A percentile compares a stretch with the other conserved stretches of the same genome.
Evolutionary conservation across 2,888 invertebrate genomes (phyloP).

Genomic region (Parthenolecanium corni): DNA sequence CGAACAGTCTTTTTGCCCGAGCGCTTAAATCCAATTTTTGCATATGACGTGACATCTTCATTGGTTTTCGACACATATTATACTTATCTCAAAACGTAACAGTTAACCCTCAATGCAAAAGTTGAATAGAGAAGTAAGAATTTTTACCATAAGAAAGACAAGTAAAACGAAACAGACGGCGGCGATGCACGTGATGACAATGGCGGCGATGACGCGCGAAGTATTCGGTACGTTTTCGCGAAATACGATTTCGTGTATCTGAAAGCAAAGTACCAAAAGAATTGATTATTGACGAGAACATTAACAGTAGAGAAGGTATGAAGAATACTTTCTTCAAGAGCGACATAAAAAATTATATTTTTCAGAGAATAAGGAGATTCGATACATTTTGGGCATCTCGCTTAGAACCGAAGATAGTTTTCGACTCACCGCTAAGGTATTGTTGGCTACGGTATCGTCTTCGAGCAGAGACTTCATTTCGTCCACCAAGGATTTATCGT

Average conservation of each 20-base stretch:
- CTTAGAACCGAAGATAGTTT: too few relatives aligned
- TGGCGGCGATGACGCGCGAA: slow-evolving; percentile 55
- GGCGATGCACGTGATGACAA: slow-evolving; percentile 68
- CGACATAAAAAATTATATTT: too few relatives aligned
- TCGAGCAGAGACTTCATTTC: slow-evolving; percentile 25
- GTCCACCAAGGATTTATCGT: slow-evolving; percentile 21
- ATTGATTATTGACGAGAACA: too few relatives aligned
- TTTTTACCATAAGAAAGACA: slow-evolving; percentile 61
- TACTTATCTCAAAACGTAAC: too few relatives aligned
- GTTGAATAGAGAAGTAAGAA: not conserved
- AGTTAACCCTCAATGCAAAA: too few relatives aligned
- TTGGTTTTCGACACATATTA: too few relatives aligned
- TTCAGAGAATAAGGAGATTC: too few relatives aligned
- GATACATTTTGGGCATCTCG: too few relatives aligned
- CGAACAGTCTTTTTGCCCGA: too few relatives aligned
- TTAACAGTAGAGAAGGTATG: not conserved
- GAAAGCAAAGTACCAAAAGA: not conserved
- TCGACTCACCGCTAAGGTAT: slow-evolving; percentile 14
- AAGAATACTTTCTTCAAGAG: too few relatives aligned
- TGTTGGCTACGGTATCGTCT: slow-evolving; percentile 14
- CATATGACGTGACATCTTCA: too few relatives aligned
- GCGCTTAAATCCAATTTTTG: too few relatives aligned
- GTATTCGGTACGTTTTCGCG: slow-evolving; percentile 16
- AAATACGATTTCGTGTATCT: slow-evolving; percentile 22
- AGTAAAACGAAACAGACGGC: slow-evolving; percentile 63